phyloP scores from a whole-genome alignment of 2,888 invertebrate species.

The Polymixis lichenea region DNA sequence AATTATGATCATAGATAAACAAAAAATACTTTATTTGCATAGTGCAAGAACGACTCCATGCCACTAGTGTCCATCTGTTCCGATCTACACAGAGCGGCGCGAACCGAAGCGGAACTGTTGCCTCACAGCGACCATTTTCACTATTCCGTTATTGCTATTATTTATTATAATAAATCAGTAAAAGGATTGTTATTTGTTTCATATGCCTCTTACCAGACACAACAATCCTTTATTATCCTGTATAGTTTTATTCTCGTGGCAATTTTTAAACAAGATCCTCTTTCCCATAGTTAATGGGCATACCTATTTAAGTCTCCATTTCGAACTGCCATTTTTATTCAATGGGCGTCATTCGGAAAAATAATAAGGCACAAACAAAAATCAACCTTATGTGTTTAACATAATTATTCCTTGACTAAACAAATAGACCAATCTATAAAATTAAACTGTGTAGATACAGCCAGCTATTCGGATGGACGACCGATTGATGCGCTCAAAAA shows the following conservation, averaged over 20 bases:
- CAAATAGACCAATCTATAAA: neutral
- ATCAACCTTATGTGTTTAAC: neutral
- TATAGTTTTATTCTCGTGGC: neutral
- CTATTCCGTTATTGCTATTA: conserved; percentile 70
- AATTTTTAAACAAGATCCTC: neutral
- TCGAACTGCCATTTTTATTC: neutral
- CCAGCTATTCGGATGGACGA: neutral
- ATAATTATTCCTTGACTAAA: neutral
- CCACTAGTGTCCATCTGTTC: conserved; percentile 61
- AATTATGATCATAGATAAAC: neutral
- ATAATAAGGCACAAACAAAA: no score
- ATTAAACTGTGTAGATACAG: neutral
- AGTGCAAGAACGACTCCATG: conserved; percentile 29
- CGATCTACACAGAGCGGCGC: conserved; percentile 72
- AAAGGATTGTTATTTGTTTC: neutral
- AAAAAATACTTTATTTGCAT: neutral
- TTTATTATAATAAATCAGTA: conserved; percentile 41
- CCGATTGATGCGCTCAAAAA: neutral
- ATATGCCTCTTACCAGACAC: no score
- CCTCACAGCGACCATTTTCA: conserved; percentile 79
- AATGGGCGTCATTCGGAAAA: no score
- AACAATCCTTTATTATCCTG: neutral
- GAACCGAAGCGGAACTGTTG: conserved; percentile 84
- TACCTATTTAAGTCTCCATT: neutral
- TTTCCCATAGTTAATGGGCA: neutral